Evolutionary conservation across 2,888 invertebrate species (phyloP).

Genomic region (Synanthedon tipuliformis): DNA sequence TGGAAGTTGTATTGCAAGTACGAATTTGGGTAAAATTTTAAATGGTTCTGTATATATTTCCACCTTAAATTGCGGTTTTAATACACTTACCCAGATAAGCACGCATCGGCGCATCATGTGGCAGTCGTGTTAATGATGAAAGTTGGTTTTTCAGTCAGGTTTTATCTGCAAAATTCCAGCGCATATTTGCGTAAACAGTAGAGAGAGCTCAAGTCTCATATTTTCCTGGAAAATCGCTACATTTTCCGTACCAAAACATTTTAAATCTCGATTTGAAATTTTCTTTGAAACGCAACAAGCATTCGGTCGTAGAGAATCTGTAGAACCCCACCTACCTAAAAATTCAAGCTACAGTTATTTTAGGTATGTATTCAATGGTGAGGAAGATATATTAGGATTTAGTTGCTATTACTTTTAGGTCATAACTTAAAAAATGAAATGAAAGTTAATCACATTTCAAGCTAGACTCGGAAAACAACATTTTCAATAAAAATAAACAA

Average conservation of each 20-base stretch:
- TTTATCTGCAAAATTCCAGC: neutral
- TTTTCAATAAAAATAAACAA: too few relatives aligned
- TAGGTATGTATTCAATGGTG: too few relatives aligned
- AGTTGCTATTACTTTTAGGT: neutral
- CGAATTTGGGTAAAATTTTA: too few relatives aligned
- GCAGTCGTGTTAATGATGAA: slow-evolving; percentile 24
- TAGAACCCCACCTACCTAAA: too few relatives aligned
- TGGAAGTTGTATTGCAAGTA: too few relatives aligned
- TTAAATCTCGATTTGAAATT: slow-evolving; percentile 7
- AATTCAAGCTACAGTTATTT: too few relatives aligned
- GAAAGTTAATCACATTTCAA: too few relatives aligned
- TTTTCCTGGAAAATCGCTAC: slow-evolving; percentile 5
- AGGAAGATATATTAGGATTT: neutral
- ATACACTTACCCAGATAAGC: too few relatives aligned
- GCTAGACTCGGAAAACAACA: too few relatives aligned
- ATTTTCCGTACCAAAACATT: slow-evolving; percentile 5
- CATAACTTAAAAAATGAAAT: too few relatives aligned
- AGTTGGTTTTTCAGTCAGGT: slow-evolving; percentile 3
- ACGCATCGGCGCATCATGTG: neutral
- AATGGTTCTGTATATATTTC: too few relatives aligned
- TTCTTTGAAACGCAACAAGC: slow-evolving; percentile 9
- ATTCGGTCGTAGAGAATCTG: slow-evolving; percentile 7
- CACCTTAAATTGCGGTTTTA: too few relatives aligned
- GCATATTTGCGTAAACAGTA: neutral
- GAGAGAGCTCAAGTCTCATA: neutral